Conservation (phyloP, 2,797 vertebrate genomes). For the Micromesistius poutassou region DNA sequence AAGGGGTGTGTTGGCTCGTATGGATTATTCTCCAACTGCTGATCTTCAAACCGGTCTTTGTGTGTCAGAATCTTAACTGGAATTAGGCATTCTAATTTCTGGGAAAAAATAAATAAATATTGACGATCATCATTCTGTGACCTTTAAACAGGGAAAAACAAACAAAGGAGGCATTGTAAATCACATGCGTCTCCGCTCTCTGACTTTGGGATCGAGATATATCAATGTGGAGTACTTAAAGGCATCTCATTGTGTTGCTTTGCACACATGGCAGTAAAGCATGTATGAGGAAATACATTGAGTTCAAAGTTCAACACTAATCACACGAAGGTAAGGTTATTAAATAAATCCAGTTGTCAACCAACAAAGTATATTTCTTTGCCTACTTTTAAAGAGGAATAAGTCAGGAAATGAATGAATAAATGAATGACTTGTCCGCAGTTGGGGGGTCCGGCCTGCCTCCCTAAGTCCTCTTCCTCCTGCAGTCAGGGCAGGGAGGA, state of each 20-base stretch:
- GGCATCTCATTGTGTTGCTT: background rate
- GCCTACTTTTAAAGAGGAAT: background rate
- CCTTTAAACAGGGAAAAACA: background rate
- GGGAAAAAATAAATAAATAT: background rate
- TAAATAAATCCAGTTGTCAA: background rate
- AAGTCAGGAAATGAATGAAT: background rate
- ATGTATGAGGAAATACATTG: background rate
- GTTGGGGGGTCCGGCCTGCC: background rate
- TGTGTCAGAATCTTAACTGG: background rate
- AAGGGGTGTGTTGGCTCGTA: background rate
- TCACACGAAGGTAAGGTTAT: background rate
- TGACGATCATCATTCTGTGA: background rate
- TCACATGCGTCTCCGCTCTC: background rate
- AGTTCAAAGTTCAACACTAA: background rate
- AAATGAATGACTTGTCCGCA: too few relatives aligned
- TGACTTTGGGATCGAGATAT: background rate
- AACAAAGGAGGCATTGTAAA: background rate
- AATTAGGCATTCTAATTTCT: background rate
- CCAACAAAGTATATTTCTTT: background rate
- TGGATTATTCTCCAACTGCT: background rate
- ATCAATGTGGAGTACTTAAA: background rate
- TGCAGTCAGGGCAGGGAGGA: slow-evolving; percentile 18
- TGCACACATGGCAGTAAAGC: too few relatives aligned
- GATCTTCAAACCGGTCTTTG: background rate
- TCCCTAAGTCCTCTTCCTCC: slow-evolving; percentile 5